Conservation (phyloP, 1,140 invertebrate genomes). For the Asobara japonica region DNA sequence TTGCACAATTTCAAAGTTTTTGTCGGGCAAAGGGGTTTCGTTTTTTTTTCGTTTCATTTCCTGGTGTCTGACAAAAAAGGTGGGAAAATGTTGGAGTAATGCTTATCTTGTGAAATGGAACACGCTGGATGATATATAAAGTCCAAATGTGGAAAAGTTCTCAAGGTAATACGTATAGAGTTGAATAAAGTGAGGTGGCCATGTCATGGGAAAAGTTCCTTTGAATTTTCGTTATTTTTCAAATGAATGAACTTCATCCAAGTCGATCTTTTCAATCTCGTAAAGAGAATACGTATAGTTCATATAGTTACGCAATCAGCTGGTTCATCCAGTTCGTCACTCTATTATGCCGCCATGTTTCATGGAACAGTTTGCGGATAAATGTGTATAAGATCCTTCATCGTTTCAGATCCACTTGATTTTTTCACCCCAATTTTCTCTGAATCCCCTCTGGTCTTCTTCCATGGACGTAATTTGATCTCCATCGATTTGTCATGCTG, state of each 20-base stretch:
- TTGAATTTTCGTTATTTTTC: slow-evolving; percentile 62
- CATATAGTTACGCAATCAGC: background rate
- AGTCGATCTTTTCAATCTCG: slow-evolving; percentile 37
- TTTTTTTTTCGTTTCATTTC: background rate
- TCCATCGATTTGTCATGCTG: no score
- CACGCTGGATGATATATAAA: slow-evolving; percentile 10
- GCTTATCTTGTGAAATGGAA: slow-evolving; percentile 31
- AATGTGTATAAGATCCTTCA: no score
- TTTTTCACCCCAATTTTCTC: no score
- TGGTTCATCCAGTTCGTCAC: background rate
- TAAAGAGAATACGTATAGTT: background rate
- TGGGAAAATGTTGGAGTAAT: background rate
- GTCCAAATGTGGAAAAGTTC: slow-evolving; percentile 10
- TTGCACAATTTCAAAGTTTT: slow-evolving; percentile 5
- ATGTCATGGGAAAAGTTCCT: slow-evolving; percentile 44
- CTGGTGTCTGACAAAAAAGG: background rate
- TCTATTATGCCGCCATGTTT: background rate
- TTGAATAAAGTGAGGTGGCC: slow-evolving; percentile 24
- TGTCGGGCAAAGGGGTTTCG: background rate
- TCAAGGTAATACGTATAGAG: background rate
- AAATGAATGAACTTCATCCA: slow-evolving; percentile 50
- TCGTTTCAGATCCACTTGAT: no score
- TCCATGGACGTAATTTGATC: no score
- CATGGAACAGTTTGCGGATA: background rate
- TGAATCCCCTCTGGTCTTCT: no score